Evolutionary conservation across 2,113 vertebrate genomes (phyloP).

Genomic region (Mus pahari): DNA sequence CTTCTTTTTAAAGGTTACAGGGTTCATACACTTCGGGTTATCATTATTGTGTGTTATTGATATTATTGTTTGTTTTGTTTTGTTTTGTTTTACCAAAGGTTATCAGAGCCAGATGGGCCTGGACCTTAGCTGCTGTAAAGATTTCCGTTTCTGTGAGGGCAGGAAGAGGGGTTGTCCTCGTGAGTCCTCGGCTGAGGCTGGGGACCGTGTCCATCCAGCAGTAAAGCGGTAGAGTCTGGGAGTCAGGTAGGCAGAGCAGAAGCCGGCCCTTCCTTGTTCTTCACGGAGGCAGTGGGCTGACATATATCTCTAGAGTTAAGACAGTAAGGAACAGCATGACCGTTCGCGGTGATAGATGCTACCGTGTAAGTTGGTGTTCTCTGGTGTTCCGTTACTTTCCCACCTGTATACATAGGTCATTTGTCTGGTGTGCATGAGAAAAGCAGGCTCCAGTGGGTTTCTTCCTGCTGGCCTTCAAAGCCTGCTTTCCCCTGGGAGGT

Average conservation of each 20-base stretch:
- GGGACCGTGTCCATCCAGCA: neutral
- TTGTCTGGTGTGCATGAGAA: conserved; percentile 31
- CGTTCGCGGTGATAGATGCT: neutral
- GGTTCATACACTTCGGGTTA: conserved; percentile 66
- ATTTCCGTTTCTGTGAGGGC: conserved; percentile 64
- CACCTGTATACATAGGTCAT: neutral
- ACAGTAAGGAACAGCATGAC: conserved; percentile 37
- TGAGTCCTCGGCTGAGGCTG: neutral
- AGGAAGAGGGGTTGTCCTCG: neutral
- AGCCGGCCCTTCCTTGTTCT: neutral
- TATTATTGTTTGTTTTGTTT: conserved; percentile 33
- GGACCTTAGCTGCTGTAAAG: conserved; percentile 83
- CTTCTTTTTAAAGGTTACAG: conserved; percentile 77
- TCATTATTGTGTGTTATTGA: neutral
- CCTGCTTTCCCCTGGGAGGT: neutral
- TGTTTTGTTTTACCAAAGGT: conserved; percentile 72
- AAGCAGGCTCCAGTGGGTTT: neutral
- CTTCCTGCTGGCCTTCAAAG: neutral
- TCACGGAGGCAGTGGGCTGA: conserved; percentile 25
- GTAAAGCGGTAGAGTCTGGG: neutral
- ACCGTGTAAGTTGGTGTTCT: conserved; percentile 14
- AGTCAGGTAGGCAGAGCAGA: neutral
- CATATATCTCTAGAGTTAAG: conserved; percentile 42
- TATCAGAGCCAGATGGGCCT: conserved; percentile 74
- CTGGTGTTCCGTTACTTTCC: conserved; percentile 37